Evolutionary conservation across 2,888 invertebrate genomes (phyloP), one percentile per base, ranked within the genome.

Genomic region (Andricus quercusramuli): DNA sequence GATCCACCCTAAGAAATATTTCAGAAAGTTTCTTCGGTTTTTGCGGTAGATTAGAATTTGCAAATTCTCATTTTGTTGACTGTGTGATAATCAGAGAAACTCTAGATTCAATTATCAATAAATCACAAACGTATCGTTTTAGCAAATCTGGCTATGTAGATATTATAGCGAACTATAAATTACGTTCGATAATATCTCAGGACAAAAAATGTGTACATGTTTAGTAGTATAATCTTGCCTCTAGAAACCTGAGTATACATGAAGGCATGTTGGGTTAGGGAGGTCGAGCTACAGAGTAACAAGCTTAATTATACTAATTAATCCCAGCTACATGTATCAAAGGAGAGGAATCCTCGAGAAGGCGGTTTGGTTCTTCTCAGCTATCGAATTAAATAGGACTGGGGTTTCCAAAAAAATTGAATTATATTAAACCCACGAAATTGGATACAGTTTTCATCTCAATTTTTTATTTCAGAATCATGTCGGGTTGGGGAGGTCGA

Each of bases 101-200:
- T 32, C 37, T 32, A 74, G 9, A 37, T 74, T 74, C 74, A 56
- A 56, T 74, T 74, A 74, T 25, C 56, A 74, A 32, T 56, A 56
- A 56, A 74, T 74, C 74, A 74, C 11, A 37, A 74, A 74, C 20
- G 29, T 74, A 37, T 74, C 56, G 22, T 74, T 74, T 51, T 56
- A 74, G 32, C 56, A 32, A 74, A 74, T 37, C 74, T 32, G 15
- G 56, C 5, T 59, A 56, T 56, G 56, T 74, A 74, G 51, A 74
- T 74, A n/a, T n/a, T 9, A 74, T 51, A 8, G 74, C 17, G 56
- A 6, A 37, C 74, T 59, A 56, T 74, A 74, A 74, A 74, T 74
- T 74, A 74, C 51, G n/a, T 74, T 74, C 74, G 74, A 74, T 74
- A 74, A 74, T 74, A 74, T 74, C 74, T 74, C 37, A 32, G 74